Conservation (phyloP, 2,113 vertebrate species). For the Onychostoma macrolepis region DNA sequence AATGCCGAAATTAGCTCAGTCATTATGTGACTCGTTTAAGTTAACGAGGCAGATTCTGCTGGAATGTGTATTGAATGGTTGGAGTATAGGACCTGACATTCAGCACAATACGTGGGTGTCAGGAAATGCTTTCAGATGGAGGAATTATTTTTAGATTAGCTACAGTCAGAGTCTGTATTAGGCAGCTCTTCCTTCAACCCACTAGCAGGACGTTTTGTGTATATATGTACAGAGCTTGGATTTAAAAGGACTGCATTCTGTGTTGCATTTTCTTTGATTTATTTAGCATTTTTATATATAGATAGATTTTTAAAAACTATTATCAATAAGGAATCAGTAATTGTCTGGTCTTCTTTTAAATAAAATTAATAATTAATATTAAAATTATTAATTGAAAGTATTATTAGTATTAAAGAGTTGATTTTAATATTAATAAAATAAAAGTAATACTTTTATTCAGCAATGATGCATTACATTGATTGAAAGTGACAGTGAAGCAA, state of each 20-base stretch:
- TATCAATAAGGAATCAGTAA: too few relatives aligned
- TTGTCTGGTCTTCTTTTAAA: too few relatives aligned
- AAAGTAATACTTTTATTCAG: too few relatives aligned
- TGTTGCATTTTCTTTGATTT: neutral
- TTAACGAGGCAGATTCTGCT: conserved; percentile 25
- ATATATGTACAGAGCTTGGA: neutral
- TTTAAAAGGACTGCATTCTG: neutral
- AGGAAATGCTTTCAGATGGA: conserved; percentile 27
- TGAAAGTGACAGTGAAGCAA: too few relatives aligned
- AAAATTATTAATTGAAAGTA: too few relatives aligned
- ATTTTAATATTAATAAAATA: too few relatives aligned
- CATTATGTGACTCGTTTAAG: conserved; percentile 27
- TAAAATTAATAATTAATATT: too few relatives aligned
- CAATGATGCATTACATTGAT: too few relatives aligned
- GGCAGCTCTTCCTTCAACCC: neutral
- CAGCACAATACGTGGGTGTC: conserved; percentile 23
- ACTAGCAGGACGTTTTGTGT: neutral
- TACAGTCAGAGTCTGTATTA: neutral
- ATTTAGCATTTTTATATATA: too few relatives aligned
- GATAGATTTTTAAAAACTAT: too few relatives aligned
- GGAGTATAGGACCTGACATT: conserved; percentile 20
- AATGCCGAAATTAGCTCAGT: conserved; percentile 11
- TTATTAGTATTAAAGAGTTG: too few relatives aligned
- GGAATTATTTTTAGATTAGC: conserved; percentile 32
- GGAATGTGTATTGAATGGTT: conserved; percentile 33